Conservation (phyloP, 2,888 invertebrate genomes). For the Altica lythri region DNA sequence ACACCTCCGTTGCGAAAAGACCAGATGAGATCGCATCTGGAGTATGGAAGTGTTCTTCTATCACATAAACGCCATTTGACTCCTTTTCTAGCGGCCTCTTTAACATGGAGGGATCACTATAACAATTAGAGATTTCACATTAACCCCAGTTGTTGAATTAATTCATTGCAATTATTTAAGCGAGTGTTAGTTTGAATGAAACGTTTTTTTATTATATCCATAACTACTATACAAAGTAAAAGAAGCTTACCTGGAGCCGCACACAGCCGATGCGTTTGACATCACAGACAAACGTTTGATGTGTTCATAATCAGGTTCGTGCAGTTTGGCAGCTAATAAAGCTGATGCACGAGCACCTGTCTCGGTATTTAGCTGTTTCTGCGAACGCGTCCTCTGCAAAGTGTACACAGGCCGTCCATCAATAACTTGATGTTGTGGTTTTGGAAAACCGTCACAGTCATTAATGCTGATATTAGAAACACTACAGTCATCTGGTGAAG, state of each 20-base stretch:
- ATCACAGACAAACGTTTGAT: slow-evolving; percentile 59
- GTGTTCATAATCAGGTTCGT: slow-evolving; percentile 61
- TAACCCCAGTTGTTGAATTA: not conserved
- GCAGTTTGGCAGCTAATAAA: slow-evolving; percentile 55
- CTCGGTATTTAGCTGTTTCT: slow-evolving; percentile 86
- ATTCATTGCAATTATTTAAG: not conserved
- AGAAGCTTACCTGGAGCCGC: slow-evolving; percentile 52
- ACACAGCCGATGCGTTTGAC: slow-evolving; percentile 56
- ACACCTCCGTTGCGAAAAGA: slow-evolving; percentile 78
- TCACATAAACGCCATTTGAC: slow-evolving; percentile 67
- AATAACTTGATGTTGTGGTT: slow-evolving; percentile 57
- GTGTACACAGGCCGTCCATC: slow-evolving; percentile 63
- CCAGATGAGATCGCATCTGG: slow-evolving; percentile 62
- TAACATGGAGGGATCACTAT: slow-evolving; percentile 70
- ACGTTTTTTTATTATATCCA: too few relatives aligned
- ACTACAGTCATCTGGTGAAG: slow-evolving; percentile 63
- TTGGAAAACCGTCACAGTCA: slow-evolving; percentile 60
- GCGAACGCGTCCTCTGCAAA: slow-evolving; percentile 71
- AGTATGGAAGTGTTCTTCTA: slow-evolving; percentile 74
- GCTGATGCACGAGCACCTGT: slow-evolving; percentile 64
- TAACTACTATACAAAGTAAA: too few relatives aligned
- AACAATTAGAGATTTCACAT: slow-evolving; percentile 44
- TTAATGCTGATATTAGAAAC: slow-evolving; percentile 58
- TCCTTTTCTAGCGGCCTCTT: slow-evolving; percentile 71
- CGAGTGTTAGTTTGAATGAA: too few relatives aligned